A percentile compares a stretch with the other conserved stretches of the same genome.
Conservation (phyloP, 92 coral and sea anemone species). For the Porites divaricata region DNA sequence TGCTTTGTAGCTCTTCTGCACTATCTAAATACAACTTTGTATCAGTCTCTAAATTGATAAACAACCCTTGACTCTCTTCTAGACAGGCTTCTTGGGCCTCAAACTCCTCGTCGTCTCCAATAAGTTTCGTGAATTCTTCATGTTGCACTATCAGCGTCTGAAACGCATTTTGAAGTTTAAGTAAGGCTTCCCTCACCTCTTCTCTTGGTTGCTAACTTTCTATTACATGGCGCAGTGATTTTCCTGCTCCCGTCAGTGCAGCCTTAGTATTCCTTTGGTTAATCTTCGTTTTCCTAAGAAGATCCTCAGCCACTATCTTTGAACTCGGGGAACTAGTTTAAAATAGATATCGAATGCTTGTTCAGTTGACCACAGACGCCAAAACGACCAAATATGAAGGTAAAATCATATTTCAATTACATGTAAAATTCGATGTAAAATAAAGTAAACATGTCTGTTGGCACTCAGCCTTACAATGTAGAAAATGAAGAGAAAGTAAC, state of each 20-base stretch:
- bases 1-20: not conserved
- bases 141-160: constrained; percentile 44
- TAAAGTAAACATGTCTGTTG: constrained; percentile 4
- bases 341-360: not conserved
- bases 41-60: not conserved
- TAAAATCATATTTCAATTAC: constrained; percentile 1
- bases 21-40: not conserved
- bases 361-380: constrained; percentile 7
- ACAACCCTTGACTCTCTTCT: constrained; percentile 42
- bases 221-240: constrained; percentile 24
- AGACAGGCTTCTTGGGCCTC: constrained; percentile 53
- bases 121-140: constrained; percentile 30
- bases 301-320: not conserved
- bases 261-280: constrained; percentile 61
- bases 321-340: not conserved
- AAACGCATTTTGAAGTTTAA: constrained; percentile 41
- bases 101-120: constrained; percentile 55
- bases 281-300: constrained; percentile 42
- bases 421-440: constrained; percentile 10
- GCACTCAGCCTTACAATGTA: constrained; percentile 14
- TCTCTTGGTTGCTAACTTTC: constrained; percentile 45
- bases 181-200: constrained; percentile 55
- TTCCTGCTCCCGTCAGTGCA: constrained; percentile 46
- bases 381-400: not conserved
- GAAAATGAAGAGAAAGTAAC: not conserved